These are phyloP conservation scores for Chaetops frenatus DNA, from an alignment of 2,113 vertebrate species.

Conservation along the genomic window DNA sequence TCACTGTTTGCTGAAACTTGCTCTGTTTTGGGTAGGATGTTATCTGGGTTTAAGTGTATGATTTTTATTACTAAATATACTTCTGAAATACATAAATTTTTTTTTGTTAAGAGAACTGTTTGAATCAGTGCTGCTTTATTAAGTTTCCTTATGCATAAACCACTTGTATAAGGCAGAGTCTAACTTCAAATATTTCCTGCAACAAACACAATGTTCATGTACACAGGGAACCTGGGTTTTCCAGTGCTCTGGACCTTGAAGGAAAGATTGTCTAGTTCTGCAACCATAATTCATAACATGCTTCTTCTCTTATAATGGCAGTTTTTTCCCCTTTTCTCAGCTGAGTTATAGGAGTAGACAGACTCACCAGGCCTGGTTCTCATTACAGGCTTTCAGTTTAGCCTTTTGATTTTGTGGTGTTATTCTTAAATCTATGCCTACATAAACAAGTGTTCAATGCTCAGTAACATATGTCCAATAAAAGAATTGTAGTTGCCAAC, in stretches of 20 bases:
- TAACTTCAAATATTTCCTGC: not conserved
- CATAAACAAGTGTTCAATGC: constrained; percentile 26
- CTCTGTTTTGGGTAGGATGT: not conserved
- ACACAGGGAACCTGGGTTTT: not conserved
- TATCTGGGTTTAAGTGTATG: not conserved
- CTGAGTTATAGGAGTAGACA: not conserved
- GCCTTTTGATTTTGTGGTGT: constrained; percentile 42
- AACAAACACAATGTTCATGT: not conserved
- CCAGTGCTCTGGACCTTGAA: not conserved
- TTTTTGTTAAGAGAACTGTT: not conserved
- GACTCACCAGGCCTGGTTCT: constrained; percentile 31
- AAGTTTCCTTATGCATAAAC: constrained; percentile 38
- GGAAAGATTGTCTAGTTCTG: not conserved
- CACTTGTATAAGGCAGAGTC: not conserved
- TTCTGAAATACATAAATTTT: not conserved
- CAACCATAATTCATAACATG: not conserved
- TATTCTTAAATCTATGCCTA: constrained; percentile 34
- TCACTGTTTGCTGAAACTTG: not conserved
- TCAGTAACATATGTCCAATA: constrained; percentile 44
- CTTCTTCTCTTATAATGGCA: constrained; percentile 23
- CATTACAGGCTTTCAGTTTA: constrained; percentile 38
- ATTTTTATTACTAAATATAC: not conserved
- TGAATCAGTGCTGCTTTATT: not conserved
- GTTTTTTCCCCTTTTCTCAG: not conserved
- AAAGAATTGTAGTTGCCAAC: constrained; percentile 47